These are phyloP conservation scores for Drosophila prosaltans DNA, from an alignment of 1,140 invertebrate species.

Conservation along the genomic window DNA sequence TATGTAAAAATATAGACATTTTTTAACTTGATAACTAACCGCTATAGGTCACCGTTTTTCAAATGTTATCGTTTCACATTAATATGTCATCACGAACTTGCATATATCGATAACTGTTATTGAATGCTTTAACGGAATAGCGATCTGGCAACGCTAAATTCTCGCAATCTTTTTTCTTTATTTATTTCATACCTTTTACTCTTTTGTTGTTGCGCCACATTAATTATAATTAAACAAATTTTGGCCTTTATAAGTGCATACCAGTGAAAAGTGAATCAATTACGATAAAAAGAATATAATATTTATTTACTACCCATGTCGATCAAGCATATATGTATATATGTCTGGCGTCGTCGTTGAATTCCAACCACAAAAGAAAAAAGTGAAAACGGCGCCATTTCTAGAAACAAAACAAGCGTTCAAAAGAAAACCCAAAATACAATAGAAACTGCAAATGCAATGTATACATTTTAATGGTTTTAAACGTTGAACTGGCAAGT, in stretches of 20 bases:
- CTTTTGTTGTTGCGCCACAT: conserved; percentile 58
- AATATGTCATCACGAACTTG: not conserved
- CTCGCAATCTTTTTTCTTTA: conserved; percentile 62
- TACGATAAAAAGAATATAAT: conserved; percentile 10
- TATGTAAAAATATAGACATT: too few species aligned
- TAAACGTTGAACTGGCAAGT: conserved; percentile 44
- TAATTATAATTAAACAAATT: conserved; percentile 41
- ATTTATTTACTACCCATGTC: conserved; percentile 24
- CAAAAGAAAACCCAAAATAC: conserved; percentile 34
- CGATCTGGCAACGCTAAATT: conserved; percentile 21
- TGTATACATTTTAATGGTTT: conserved; percentile 40
- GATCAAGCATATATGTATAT: conserved; percentile 39
- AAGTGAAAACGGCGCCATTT: conserved; percentile 82
- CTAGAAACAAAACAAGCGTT: conserved; percentile 76
- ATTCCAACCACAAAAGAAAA: conserved; percentile 70
- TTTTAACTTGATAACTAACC: too few species aligned
- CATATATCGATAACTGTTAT: not conserved
- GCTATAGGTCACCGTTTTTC: not conserved
- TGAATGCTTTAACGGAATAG: not conserved
- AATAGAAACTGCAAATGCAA: conserved; percentile 64
- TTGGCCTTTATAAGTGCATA: conserved; percentile 17
- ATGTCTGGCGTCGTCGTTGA: conserved; percentile 49
- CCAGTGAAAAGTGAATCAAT: conserved; percentile 28
- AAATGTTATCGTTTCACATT: not conserved
- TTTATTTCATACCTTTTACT: conserved; percentile 76